Base-by-base conservation (phyloP, 2,113 vertebrate genomes). In the Podilymbus podiceps region DNA sequence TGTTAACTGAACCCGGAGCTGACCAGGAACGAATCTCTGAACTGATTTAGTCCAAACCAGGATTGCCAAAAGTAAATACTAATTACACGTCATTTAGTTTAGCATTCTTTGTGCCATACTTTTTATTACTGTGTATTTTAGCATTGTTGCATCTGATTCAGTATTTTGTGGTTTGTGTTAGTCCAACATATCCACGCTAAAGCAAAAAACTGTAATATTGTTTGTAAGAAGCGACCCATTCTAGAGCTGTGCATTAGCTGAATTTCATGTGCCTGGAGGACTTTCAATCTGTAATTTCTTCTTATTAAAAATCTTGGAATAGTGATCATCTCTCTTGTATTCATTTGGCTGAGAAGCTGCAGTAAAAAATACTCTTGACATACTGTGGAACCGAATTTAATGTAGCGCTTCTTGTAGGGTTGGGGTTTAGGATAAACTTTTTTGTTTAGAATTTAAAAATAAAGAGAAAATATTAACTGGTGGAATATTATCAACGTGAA, bases 271-370 rank as follows among this genome's bases (percentile, higher is more conserved):
- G 42, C 58, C 25, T 1, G 0, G 63, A 85, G 67, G 44, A 59
- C 79, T 87, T 92, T 27, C 69, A 66, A 1, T 50, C 84, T 92
- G 94, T 89, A n/a, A 78, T 86, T 92, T 66, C 84, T 93, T 83
- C 84, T 46, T 56, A 97, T 84, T 97, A 97, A 97, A 96, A 35
- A n/a, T 44, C 85, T 90, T 88, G 93, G 60, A 80, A 77, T 88
- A 47, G 35, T 4, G 24, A 18, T 35, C 8, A 25, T 22, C 62
- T 80, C 25, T 87, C 21, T n/a, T 56, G 66, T 76, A 10, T 50
- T 95, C 28, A 7, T 33, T 87, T 11, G 31, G 9, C 19, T 30
- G 44, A 55, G 46, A 47, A 52, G 25, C 18, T 1, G 11, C 0
- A 1, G 60, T 60, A 27, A 52, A 50, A 66, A 60, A 42, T 18